These are phyloP conservation scores for Alligator mississippiensis DNA, from an alignment of 2,113 vertebrate genomes.

Conservation along the genomic window DNA sequence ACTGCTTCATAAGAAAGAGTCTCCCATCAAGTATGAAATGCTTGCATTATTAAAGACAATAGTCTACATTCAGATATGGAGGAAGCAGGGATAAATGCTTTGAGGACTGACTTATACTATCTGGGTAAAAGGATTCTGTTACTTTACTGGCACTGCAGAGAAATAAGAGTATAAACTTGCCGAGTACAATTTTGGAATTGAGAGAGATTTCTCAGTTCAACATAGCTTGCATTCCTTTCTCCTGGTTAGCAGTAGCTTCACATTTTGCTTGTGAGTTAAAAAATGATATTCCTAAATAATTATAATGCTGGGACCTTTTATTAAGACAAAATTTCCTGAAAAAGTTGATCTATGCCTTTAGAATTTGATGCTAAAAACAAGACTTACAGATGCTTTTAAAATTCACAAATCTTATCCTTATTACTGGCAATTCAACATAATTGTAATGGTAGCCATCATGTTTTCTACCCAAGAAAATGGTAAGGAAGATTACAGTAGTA, in stretches of 20 bases:
- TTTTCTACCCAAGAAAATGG: slow-evolving; percentile 43
- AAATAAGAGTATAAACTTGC: slow-evolving; percentile 5
- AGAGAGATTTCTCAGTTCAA: not conserved
- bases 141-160: not conserved
- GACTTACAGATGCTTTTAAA: not conserved
- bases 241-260: not conserved
- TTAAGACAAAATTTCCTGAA: not conserved
- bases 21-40: slow-evolving; percentile 11
- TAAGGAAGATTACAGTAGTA: not conserved
- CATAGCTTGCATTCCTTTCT: not conserved
- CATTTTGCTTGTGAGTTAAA: not conserved
- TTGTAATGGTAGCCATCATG: not conserved
- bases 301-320: not conserved
- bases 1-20: not conserved
- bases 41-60: not conserved
- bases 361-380: not conserved
- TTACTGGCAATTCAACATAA: not conserved
- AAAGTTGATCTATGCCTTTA: not conserved
- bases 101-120: not conserved
- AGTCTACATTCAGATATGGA: slow-evolving; percentile 31
- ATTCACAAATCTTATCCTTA: not conserved
- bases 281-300: not conserved
- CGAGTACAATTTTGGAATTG: slow-evolving; percentile 16
- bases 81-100: not conserved
- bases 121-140: slow-evolving; percentile 2